These are phyloP conservation scores for Protonemura montana DNA, from an alignment of 2,888 invertebrate genomes.

Conservation along the genomic window DNA sequence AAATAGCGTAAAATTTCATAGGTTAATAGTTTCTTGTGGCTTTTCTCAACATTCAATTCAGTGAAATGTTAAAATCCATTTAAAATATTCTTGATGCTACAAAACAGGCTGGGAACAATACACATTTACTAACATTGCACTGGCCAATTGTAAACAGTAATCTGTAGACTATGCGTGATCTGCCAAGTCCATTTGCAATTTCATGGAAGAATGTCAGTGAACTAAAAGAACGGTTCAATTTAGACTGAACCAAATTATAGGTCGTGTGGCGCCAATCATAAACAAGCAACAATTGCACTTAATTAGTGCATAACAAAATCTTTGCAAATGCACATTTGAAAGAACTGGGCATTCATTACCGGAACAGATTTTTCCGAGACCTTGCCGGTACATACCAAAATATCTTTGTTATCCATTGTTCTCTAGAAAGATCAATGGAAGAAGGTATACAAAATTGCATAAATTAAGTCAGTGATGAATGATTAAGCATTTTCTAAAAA, in stretches of 20 bases:
- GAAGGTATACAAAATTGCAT: no score
- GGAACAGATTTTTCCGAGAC: neutral
- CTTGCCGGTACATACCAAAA: no score
- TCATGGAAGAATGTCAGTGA: no score
- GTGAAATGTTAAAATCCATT: slow-evolving; percentile 25
- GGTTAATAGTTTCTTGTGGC: neutral
- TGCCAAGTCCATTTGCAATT: no score
- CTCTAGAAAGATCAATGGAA: no score
- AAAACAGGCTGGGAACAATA: neutral
- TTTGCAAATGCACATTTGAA: neutral
- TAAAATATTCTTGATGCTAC: slow-evolving; percentile 25
- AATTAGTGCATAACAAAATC: neutral
- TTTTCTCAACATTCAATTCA: slow-evolving; percentile 37
- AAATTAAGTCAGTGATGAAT: no score
- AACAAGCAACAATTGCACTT: neutral
- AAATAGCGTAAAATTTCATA: neutral
- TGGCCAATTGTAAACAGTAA: slow-evolving; percentile 8
- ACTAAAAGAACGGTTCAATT: no score
- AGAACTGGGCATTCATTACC: neutral
- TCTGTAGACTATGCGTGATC: no score
- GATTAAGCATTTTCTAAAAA: no score
- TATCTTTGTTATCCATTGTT: no score
- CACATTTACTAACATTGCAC: neutral
- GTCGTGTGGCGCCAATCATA: no score
- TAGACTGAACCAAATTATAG: no score